Base-by-base conservation (phyloP, 2,113 vertebrate genomes). In the Eleginops maclovinus region DNA sequence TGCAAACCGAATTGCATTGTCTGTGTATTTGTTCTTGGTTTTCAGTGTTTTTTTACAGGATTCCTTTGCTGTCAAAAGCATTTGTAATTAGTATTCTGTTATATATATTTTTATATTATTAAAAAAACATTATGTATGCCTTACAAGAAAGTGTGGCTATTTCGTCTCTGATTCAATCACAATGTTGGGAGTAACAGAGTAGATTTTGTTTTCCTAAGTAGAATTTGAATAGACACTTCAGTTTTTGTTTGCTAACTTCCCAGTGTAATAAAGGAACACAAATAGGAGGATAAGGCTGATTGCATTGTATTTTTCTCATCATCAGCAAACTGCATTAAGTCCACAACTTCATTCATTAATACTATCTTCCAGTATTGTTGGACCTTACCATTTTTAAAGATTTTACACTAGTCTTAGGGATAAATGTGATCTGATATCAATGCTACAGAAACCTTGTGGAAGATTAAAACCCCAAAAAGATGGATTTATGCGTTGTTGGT, bases 1-100 rank as follows among this genome's bases (percentile, higher is more conserved):
- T 15, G 17, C 0, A 47, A 16, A 21, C 66, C 26, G 17, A 36
- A 28, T 24, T 28, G 10, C 31, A 51, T 22, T 12, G 2, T 46
- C 19, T 59, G 16, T 21, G 14, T 50, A 54, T 31, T 55, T 63
- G 56, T 8, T 80, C 13, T 68, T 68, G 12, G 36, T 47, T 22
- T 62, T 47, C 14, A 64, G 19, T 40, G 10, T 28, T 67, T 67
- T n/a, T 68, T 12, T 8, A 66, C 40, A 7, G 6, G 9, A 24
- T 64, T 56, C 7, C 10, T 49, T 76, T 49, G 28, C 11, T 16
- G 6, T 51, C 12, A 19, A 21, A 64, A 50, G 26, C 17, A 15
- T 62, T 51, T 7, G 9, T 59, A 11, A 24, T 21, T 49, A 7
- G 31, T 24, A 22, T 36, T 36, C 31, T 36, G 31, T 36, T 7